A percentile compares a stretch with the other conserved stretches of the same genome.
Conservation (phyloP, 2,888 invertebrate genomes). For the Pocota personata region DNA sequence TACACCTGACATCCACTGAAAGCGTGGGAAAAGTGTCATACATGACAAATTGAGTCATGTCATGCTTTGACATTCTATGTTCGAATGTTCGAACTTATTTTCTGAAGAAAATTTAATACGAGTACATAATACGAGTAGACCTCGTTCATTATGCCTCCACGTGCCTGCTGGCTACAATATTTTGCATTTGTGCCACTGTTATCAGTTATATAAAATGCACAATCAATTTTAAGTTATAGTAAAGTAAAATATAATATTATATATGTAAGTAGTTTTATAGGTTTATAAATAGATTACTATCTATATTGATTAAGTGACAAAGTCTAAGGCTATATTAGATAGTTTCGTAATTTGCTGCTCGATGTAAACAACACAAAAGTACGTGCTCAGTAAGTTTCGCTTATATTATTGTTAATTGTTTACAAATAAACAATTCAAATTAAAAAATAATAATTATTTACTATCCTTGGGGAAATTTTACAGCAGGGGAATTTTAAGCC, state of each 20-base stretch:
- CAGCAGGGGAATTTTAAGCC: not conserved
- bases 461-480: not conserved
- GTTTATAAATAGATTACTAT: not conserved
- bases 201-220: not conserved
- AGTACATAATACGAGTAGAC: too few relatives aligned
- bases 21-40: slow-evolving; percentile 8
- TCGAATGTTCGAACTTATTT: slow-evolving; percentile 12
- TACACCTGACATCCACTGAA: not conserved
- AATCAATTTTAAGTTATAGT: not conserved
- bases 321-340: slow-evolving; percentile 6
- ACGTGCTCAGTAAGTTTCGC: not conserved
- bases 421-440: not conserved
- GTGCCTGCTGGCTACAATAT: not conserved
- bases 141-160: not conserved
- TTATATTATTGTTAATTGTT: not conserved
- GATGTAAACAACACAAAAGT: not conserved
- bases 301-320: not conserved
- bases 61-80: not conserved
- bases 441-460: not conserved
- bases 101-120: not conserved
- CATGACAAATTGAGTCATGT: slow-evolving; percentile 1
- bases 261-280: slow-evolving; percentile 4
- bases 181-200: not conserved
- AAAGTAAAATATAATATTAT: not conserved
- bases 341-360: not conserved